These are phyloP conservation scores for Pygoscelis antarcticus DNA, from an alignment of 2,113 vertebrate species.

Conservation along the genomic window DNA sequence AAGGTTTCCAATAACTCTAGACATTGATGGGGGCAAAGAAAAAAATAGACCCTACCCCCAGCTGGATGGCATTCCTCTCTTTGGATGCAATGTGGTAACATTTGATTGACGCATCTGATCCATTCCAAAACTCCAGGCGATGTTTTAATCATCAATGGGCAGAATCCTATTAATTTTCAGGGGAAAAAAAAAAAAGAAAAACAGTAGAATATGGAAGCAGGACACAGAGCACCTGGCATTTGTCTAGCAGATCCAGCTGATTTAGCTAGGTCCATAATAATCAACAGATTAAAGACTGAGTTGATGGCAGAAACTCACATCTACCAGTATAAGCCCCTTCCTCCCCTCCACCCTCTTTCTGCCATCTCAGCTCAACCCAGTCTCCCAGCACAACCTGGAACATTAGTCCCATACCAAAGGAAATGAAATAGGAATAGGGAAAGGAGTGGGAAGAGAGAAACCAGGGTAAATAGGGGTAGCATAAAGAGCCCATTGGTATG, in stretches of 20 bases:
- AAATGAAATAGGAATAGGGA: neutral
- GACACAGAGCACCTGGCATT: neutral
- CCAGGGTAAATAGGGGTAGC: neutral
- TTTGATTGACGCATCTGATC: constrained; percentile 54
- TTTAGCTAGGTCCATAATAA: neutral
- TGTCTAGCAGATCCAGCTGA: neutral
- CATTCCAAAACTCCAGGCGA: constrained; percentile 57
- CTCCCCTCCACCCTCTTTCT: neutral
- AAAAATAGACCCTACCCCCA: constrained; percentile 59
- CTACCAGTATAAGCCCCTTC: neutral
- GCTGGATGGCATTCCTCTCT: constrained; percentile 65
- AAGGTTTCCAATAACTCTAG: neutral
- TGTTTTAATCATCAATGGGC: constrained; percentile 46
- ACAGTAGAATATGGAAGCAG: constrained; percentile 47
- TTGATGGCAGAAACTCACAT: neutral
- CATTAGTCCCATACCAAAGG: neutral
- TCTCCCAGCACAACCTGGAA: neutral
- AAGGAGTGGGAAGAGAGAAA: constrained; percentile 17
- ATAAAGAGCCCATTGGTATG: neutral
- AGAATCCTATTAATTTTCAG: constrained; percentile 51
- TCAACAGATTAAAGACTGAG: neutral
- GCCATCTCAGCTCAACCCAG: neutral
- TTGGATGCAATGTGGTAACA: constrained; percentile 49
- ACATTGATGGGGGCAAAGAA: constrained; percentile 6
- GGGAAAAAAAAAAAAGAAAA: neutral